phyloP scores from a whole-genome alignment of 92 coral and sea anemone species.

The Pocillopora grandis region DNA sequence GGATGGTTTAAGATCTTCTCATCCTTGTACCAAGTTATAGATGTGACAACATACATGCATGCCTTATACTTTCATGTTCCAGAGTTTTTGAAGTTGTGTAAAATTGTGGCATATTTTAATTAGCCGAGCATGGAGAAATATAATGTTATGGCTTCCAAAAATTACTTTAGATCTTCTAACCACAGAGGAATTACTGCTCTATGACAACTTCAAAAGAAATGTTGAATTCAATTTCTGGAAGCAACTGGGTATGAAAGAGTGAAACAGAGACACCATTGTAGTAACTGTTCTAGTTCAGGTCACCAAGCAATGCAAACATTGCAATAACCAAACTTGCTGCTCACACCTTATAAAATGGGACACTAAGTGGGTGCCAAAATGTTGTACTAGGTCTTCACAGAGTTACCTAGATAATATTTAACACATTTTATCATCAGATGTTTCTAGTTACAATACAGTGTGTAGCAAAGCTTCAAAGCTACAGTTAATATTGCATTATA shows the following conservation, averaged over 20 bases:
- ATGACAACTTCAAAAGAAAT: slow-evolving; percentile 50
- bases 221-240: slow-evolving; percentile 52
- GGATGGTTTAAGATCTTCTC: no score
- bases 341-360: slow-evolving; percentile 23
- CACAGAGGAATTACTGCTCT: slow-evolving; percentile 60
- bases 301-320: slow-evolving; percentile 42
- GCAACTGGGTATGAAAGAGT: slow-evolving; percentile 62
- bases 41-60: background rate
- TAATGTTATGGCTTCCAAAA: slow-evolving; percentile 55
- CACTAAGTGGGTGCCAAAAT: slow-evolving; percentile 25
- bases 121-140: slow-evolving; percentile 66
- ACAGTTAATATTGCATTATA: no score
- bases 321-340: slow-evolving; percentile 2
- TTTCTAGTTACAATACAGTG: slow-evolving; percentile 2
- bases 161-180: slow-evolving; percentile 61
- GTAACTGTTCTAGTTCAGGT: slow-evolving; percentile 42
- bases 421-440: background rate
- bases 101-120: slow-evolving; percentile 50
- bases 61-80: no score
- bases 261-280: slow-evolving; percentile 41
- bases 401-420: background rate
- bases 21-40: no score
- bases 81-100: background rate
- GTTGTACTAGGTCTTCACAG: background rate
- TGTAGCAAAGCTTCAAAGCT: background rate